Evolutionary conservation across 2,888 invertebrate species (phyloP).

Genomic region (Drosophila suboccidentalis): DNA sequence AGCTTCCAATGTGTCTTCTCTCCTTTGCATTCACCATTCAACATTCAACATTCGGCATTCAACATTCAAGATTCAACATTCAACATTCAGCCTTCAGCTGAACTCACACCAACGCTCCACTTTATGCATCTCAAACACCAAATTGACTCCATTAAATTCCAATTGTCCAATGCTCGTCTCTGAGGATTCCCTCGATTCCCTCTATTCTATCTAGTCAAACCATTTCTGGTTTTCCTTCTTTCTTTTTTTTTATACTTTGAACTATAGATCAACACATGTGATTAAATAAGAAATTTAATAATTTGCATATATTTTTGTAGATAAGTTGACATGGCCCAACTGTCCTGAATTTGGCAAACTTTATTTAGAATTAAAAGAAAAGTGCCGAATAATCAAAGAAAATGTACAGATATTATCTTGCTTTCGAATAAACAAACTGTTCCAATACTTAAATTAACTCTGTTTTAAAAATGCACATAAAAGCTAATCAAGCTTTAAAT

Average conservation of each 20-base stretch:
- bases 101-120: constrained; percentile 71
- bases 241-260: constrained; percentile 6
- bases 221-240: constrained; percentile 7
- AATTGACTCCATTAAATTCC: constrained; percentile 82
- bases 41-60: constrained; percentile 20
- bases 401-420: not conserved
- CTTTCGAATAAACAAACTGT: not conserved
- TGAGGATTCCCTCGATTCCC: constrained; percentile 10
- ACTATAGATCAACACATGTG: constrained; percentile 20
- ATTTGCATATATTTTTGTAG: constrained; percentile 50
- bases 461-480: constrained; percentile 6
- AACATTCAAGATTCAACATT: constrained; percentile 15
- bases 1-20: constrained; percentile 50
- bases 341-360: not conserved
- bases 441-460: not conserved
- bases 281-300: constrained; percentile 27
- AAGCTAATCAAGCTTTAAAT: constrained; percentile 13
- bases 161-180: constrained; percentile 70
- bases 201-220: not conserved
- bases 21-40: constrained; percentile 55
- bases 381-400: not conserved
- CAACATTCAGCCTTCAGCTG: constrained; percentile 33
- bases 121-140: constrained; percentile 79
- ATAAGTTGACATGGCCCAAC: constrained; percentile 9
- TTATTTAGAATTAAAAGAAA: not conserved